Base-by-base conservation (phyloP, 2,888 invertebrate genomes). In the Folsomia manolachei region DNA sequence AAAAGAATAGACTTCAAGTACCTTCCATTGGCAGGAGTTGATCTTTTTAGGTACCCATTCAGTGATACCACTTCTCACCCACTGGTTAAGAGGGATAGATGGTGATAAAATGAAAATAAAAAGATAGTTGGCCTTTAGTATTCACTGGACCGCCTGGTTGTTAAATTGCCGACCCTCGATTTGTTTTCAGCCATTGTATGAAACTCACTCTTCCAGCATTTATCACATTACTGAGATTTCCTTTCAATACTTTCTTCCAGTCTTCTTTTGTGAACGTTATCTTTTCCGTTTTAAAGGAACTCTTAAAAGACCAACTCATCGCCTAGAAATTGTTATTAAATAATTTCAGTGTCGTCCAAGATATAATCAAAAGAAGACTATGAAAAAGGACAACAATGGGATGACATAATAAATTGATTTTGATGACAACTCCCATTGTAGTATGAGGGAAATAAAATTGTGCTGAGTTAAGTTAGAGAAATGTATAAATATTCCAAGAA, bases 101-200 rank as follows among this genome's bases (percentile, higher is more conserved):
- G 52, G 52, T 2, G 65, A 66, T 52, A 66, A 66, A 66, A 66
- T 66, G 51, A 39, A 52, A 66, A 52, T 66, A 66, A 66, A 27
- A 66, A 52, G 21, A n/a, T 39, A 39, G n/a, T n/a, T n/a, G n/a
- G n/a, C n/a, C 39, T 39, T 39, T 39, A 4, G 39, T 39, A 39
- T 39, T 39, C 14, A 39, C 39, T 39, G 39, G 51, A n/a, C 65
- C 52, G 51, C 65, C 52, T 24, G 65, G 19, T 66, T 23, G 39
- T 39, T 39, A 14, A 39, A 39, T 39, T 39, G 4, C 39, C 39
- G 39, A 39, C n/a, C n/a, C n/a, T n/a, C n/a, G n/a, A n/a, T n/a
- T n/a, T n/a, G n/a, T n/a, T n/a, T n/a, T n/a, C n/a, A n/a, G n/a
- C n/a, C n/a, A n/a, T n/a, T n/a, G n/a, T n/a, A n/a, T n/a, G n/a